phyloP scores from a whole-genome alignment of 37 sponge, comb jelly and placozoan genomes.

The Aplysina aerophoba region DNA sequence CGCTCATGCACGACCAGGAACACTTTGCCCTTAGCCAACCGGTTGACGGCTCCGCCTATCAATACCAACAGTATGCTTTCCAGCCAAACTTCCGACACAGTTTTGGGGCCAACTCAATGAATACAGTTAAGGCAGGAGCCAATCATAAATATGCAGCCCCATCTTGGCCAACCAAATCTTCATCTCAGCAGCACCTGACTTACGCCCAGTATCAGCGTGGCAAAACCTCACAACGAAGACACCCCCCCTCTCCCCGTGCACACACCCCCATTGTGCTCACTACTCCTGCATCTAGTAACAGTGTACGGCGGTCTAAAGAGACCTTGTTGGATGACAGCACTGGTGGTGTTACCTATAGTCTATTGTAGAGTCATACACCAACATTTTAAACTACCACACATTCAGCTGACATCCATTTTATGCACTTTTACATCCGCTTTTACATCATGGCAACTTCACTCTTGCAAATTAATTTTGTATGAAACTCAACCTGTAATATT shows the following conservation, averaged over 20 bases:
- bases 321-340: background rate
- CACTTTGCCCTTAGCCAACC: slow-evolving; percentile 12
- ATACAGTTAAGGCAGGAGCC: background rate
- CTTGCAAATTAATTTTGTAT: too few relatives aligned
- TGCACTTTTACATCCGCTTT: background rate
- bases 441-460: too few relatives aligned
- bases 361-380: too few relatives aligned
- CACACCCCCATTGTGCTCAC: slow-evolving; percentile 7
- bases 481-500: too few relatives aligned
- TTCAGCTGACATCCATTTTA: background rate
- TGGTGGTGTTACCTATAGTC: background rate
- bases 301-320: background rate
- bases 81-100: slow-evolving; percentile 1
- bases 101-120: background rate
- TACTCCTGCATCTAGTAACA: background rate
- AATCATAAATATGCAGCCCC: background rate
- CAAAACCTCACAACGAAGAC: background rate
- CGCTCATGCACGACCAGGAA: background rate
- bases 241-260: background rate
- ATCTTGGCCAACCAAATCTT: background rate
- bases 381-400: background rate
- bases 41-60: background rate
- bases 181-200: background rate
- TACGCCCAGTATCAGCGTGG: background rate
- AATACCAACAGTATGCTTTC: background rate